Percentiles rank a stretch among this genome's conserved stretches.
Conservation (phyloP, 1,140 invertebrate species). For the Nomia melanderi region DNA sequence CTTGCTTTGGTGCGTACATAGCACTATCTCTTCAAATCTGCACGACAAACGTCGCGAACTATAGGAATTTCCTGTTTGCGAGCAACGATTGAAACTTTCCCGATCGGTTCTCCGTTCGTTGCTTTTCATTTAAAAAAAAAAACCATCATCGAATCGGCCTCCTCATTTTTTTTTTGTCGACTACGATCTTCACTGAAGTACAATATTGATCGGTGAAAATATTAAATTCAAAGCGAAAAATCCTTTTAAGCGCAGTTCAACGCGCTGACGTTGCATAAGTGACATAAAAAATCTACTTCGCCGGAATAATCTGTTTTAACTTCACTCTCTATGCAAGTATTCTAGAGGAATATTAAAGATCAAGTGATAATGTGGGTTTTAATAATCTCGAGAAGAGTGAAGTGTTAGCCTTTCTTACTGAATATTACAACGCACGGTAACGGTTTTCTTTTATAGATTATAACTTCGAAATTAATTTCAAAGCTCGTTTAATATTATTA, state of each 20-base stretch:
- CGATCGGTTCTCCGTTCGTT: not conserved
- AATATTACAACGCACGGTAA: too few relatives aligned
- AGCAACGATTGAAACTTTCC: conserved; percentile 1
- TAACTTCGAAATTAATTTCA: too few relatives aligned
- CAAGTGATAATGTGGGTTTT: not conserved
- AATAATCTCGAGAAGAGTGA: too few relatives aligned
- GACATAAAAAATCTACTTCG: not conserved
- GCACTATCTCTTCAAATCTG: conserved; percentile 19
- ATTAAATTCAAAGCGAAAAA: too few relatives aligned
- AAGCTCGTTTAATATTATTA: too few relatives aligned
- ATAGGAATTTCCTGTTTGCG: not conserved
- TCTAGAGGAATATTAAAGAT: not conserved
- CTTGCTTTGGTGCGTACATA: conserved; percentile 20
- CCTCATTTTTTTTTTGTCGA: not conserved
- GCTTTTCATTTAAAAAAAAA: not conserved
- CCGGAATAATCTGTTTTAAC: not conserved
- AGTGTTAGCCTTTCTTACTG: too few relatives aligned
- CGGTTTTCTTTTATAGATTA: too few relatives aligned
- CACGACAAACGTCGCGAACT: conserved; percentile 10
- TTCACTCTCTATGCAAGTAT: not conserved
- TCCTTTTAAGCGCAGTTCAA: not conserved
- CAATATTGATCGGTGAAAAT: not conserved
- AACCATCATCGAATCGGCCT: too few relatives aligned
- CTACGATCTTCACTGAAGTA: not conserved
- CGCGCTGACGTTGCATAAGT: not conserved